Percentiles rank a stretch among this genome's conserved stretches.
phyloP scores from a whole-genome alignment of 2,797 vertebrate species.

The Pseudotriccus pelzelni region DNA sequence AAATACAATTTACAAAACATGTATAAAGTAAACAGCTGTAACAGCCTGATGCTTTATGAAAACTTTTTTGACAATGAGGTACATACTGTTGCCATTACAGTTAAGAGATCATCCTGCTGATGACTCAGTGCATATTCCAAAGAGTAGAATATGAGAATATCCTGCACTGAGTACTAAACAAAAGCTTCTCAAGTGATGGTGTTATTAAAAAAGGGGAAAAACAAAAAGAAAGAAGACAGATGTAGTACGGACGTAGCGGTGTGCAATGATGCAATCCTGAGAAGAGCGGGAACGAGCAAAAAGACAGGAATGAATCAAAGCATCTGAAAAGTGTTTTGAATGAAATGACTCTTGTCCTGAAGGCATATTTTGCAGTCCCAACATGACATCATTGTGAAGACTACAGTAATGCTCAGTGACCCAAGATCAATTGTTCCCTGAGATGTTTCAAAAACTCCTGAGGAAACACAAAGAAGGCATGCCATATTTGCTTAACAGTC shows the following conservation, averaged over 20 bases:
- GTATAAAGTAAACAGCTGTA: not conserved
- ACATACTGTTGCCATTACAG: not conserved
- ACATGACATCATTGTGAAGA: not conserved
- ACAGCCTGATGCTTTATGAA: not conserved
- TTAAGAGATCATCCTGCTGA: not conserved
- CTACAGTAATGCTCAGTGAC: not conserved
- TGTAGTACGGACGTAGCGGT: not conserved
- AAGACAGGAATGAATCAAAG: not conserved
- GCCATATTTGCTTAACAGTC: not conserved
- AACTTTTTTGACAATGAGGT: not conserved
- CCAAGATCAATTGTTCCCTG: not conserved
- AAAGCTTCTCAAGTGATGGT: not conserved
- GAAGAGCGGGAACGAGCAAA: not conserved
- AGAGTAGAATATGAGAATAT: not conserved
- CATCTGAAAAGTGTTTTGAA: not conserved
- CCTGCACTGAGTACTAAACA: not conserved
- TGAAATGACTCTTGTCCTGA: not conserved
- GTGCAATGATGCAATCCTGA: not conserved
- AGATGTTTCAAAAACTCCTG: not conserved
- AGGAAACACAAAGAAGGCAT: not conserved
- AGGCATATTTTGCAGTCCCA: not conserved
- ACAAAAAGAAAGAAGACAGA: not conserved
- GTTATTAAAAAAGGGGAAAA: not conserved
- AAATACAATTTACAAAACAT: not conserved
- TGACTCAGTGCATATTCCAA: not conserved